Evolutionary conservation across 2,797 vertebrate genomes (phyloP), one percentile per base, ranked within the genome.

Genomic region (Poliocrania exsul): DNA sequence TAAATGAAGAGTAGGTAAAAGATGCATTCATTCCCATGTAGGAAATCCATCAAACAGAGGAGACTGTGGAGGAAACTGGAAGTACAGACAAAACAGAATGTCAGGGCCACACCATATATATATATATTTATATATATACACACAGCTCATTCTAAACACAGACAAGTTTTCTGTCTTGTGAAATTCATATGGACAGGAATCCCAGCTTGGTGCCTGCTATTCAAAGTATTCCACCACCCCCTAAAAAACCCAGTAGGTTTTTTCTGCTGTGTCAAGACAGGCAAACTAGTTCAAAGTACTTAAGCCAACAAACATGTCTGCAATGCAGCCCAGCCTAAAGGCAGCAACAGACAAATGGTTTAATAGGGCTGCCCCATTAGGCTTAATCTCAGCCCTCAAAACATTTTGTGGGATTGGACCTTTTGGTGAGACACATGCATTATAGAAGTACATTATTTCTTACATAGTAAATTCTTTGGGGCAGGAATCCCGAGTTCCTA

Each of bases 321-420:
- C 66, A 96, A 96, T 60, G 74, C 89, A 88, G 73, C 64, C 85
- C 87, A 95, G 92, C 95, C 93, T 95, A 91, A 88, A 96, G 95
- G 91, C 94, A 97, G 81, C 64, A 86, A 78, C 53, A 81, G 54
- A 67, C 8, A 0, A 84, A 81, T 24, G 13, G 66, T 92, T 95
- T 91, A 93, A 84, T 93, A 88, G 88, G 25, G 54, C 80, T 90
- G 61, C 49, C 29, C 80, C 70, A 88, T 67, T 80, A 94, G 86
- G 56, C 66, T 74, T 95, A 90, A 92, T 95, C 96, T 95, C 73
- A 92, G 62, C 71, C 58, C 77, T 88, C 91, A 66, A 87, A 90
- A 80, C 51, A 33, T n/a, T 16, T 72, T 79, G 46, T 1, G 0
- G 67, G 80, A 90, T 35, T 81, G 62, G 56, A 81, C 62, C 29